Evolutionary conservation across 2,888 invertebrate species (phyloP).

Genomic region (Torymus aiolomorphi): DNA sequence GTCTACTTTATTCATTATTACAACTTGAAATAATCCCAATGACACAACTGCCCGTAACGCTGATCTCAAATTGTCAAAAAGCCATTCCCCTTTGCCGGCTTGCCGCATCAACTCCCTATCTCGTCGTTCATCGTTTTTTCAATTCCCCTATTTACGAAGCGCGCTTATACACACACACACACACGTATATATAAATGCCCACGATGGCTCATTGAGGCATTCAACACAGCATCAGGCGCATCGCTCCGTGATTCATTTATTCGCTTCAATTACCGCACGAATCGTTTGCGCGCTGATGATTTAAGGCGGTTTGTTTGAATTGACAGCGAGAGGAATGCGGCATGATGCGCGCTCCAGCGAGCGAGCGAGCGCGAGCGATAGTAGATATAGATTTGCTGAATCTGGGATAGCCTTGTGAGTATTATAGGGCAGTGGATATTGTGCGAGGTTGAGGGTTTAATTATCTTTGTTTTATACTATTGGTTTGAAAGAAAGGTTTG

Average conservation of each 20-base stretch:
- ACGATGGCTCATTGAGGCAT: constrained; percentile 39
- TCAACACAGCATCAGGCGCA: constrained; percentile 18
- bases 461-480: too few relatives aligned
- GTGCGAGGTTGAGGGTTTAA: too few relatives aligned
- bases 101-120: neutral
- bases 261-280: constrained; percentile 23
- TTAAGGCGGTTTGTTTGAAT: neutral
- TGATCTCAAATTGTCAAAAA: neutral
- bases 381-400: too few relatives aligned
- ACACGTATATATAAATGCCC: neutral
- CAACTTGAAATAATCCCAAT: too few relatives aligned
- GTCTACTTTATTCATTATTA: too few relatives aligned
- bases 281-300: constrained; percentile 6
- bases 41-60: too few relatives aligned
- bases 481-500: too few relatives aligned
- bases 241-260: constrained; percentile 37
- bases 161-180: too few relatives aligned
- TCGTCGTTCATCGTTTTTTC: constrained; percentile 2
- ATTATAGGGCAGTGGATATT: too few relatives aligned
- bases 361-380: too few relatives aligned
- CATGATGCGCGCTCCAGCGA: neutral
- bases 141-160: constrained; percentile 10
- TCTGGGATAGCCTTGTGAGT: too few relatives aligned
- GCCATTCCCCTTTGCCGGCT: neutral
- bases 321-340: neutral